Conservation (phyloP, 2,888 invertebrate species). For the Stratiomys singularior region DNA sequence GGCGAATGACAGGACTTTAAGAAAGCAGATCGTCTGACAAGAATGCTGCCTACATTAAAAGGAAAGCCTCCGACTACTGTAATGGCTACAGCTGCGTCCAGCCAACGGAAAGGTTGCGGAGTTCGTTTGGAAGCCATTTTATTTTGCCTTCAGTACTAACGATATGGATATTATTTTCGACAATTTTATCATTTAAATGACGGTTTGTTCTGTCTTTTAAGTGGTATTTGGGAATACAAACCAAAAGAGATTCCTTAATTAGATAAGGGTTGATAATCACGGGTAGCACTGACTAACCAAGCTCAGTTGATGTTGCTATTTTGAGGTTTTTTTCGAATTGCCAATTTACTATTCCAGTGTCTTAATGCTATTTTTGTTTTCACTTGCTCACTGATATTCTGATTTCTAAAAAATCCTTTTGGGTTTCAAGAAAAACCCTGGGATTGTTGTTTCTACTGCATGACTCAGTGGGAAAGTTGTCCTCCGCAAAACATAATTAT, state of each 20-base stretch:
- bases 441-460: too few species aligned
- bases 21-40: background rate
- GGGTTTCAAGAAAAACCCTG: too few species aligned
- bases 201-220: background rate
- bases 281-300: background rate
- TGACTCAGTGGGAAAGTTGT: too few species aligned
- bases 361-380: too few species aligned
- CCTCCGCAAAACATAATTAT: too few species aligned
- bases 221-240: background rate
- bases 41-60: background rate
- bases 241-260: conserved; percentile 29
- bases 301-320: conserved; percentile 13
- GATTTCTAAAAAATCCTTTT: too few species aligned
- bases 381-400: too few species aligned
- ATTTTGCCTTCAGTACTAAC: conserved; percentile 8
- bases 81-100: background rate
- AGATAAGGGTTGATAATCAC: conserved; percentile 44
- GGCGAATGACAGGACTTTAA: background rate
- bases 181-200: conserved; percentile 30
- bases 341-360: too few species aligned
- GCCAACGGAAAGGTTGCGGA: background rate
- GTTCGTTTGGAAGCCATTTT: background rate
- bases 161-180: conserved; percentile 33
- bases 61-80: background rate
- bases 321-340: conserved; percentile 8